Conservation (phyloP, 2,888 invertebrate species). For the Pachycephus smyrnensis region DNA sequence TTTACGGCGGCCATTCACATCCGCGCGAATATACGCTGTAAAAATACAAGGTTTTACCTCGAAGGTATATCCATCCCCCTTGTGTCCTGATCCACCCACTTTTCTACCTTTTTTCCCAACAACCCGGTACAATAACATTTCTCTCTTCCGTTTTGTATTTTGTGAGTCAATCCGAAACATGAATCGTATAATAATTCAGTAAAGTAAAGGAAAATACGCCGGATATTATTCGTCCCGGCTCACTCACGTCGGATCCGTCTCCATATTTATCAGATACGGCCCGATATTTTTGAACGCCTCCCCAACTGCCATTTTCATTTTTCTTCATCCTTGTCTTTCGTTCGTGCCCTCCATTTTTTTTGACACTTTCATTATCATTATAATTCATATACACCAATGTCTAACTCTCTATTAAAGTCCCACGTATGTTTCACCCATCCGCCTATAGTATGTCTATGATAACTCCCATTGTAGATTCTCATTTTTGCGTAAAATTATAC, state of each 20-base stretch:
- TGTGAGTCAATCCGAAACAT: conserved; percentile 67
- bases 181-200: conserved; percentile 67
- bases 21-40: conserved; percentile 41
- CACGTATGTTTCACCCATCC: too few species aligned
- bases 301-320: too few species aligned
- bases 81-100: conserved; percentile 16
- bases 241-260: conserved; percentile 40
- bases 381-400: too few species aligned
- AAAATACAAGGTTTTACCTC: conserved; percentile 57
- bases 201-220: conserved; percentile 61
- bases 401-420: too few species aligned
- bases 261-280: conserved; percentile 47
- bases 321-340: conserved; percentile 8
- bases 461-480: neutral
- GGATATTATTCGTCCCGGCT: conserved; percentile 60
- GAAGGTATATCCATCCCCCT: conserved; percentile 41
- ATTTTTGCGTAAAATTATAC: conserved; percentile 49
- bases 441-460: too few species aligned
- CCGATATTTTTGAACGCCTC: conserved; percentile 31
- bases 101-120: too few species aligned
- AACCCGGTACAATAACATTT: conserved; percentile 62
- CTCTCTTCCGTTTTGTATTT: conserved; percentile 64
- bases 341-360: conserved; percentile 15
- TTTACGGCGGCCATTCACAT: conserved; percentile 28
- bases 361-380: neutral